A percentile compares a stretch with the other conserved stretches of the same genome.
phyloP scores from a whole-genome alignment of 2,888 invertebrate species.

The Slavum lentiscoides region DNA sequence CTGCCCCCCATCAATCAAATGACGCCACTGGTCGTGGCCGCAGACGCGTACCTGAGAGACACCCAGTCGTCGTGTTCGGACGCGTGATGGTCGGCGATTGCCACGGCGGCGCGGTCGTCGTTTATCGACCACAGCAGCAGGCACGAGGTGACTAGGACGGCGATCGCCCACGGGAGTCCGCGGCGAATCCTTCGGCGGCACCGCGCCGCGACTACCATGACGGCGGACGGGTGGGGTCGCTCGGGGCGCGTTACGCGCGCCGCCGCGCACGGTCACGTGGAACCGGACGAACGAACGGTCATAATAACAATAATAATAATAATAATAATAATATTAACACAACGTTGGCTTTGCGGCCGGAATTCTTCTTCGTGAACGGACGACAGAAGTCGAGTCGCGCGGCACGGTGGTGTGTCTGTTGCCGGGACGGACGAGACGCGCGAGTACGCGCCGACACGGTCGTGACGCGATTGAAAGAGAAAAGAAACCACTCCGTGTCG shows the following conservation, averaged over 20 bases:
- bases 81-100: not conserved
- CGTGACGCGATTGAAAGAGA: constrained; percentile 28
- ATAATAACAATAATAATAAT: not conserved
- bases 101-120: not conserved
- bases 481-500: not conserved
- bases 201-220: constrained; percentile 6
- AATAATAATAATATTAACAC: too few relatives aligned
- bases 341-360: too few relatives aligned
- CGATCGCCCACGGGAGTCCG: constrained; percentile 41
- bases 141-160: constrained; percentile 30
- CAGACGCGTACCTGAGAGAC: constrained; percentile 4
- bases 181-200: constrained; percentile 34
- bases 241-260: not conserved
- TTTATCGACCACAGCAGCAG: constrained; percentile 44
- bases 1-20: too few relatives aligned
- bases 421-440: not conserved
- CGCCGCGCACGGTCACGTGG: not conserved
- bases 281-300: not conserved
- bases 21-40: too few relatives aligned
- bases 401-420: too few relatives aligned
- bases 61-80: constrained; percentile 20
- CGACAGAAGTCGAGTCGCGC: not conserved
- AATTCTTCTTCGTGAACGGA: too few relatives aligned
- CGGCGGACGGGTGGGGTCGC: not conserved
- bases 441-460: not conserved